Conservation (phyloP, 2,888 invertebrate species). For the Pinctada fucata region DNA sequence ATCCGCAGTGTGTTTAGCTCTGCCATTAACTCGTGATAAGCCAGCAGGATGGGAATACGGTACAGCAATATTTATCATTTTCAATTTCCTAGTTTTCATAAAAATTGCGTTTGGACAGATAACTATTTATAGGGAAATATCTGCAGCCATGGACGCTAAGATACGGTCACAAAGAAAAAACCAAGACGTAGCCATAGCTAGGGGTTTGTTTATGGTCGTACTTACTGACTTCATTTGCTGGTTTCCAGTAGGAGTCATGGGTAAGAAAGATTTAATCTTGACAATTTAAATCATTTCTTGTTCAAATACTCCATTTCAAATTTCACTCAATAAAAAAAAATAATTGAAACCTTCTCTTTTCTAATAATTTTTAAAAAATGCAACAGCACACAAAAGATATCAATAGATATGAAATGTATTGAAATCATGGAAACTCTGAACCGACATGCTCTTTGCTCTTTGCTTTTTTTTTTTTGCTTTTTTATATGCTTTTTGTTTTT, state of each 20-base stretch:
- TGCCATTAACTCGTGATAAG: constrained; percentile 71
- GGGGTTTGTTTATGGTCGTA: constrained; percentile 70
- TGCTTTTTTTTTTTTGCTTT: no score
- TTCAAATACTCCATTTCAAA: no score
- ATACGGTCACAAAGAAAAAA: constrained; percentile 31
- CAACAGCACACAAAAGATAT: no score
- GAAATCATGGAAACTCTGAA: no score
- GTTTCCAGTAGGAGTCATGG: constrained; percentile 64
- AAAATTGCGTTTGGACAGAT: constrained; percentile 69
- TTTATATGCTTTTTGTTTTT: no score
- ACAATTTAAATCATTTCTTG: no score
- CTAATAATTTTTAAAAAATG: no score
- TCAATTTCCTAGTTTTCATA: constrained; percentile 70
- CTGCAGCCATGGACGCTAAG: constrained; percentile 16
- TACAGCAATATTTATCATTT: constrained; percentile 68
- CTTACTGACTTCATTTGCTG: constrained; percentile 70
- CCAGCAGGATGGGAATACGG: constrained; percentile 75
- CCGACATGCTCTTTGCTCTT: no score
- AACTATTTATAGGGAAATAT: constrained; percentile 68
- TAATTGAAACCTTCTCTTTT: no score
- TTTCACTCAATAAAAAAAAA: no score
- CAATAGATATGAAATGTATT: no score
- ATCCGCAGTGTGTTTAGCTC: constrained; percentile 71
- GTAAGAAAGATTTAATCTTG: constrained; percentile 30
- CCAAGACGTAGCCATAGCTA: constrained; percentile 64